Evolutionary conservation across 2,797 vertebrate species (phyloP).

Genomic region (Oceanodroma leucorhoa): DNA sequence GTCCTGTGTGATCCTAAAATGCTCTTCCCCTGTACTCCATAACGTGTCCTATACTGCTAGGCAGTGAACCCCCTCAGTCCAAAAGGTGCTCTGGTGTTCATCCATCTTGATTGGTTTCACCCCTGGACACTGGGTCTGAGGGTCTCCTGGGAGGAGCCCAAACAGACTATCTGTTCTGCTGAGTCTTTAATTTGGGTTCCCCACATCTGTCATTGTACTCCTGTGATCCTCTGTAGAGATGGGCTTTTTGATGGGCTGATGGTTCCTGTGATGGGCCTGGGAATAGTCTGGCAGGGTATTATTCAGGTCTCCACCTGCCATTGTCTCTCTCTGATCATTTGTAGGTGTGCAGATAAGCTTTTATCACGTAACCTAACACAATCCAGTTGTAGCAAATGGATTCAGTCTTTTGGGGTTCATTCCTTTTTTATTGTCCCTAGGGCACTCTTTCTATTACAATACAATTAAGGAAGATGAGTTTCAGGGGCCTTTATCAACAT

Average conservation of each 20-base stretch:
- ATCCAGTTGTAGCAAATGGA: not conserved
- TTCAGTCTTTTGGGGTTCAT: not conserved
- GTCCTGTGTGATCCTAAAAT: not conserved
- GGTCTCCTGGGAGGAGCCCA: not conserved
- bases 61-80: not conserved
- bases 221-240: not conserved
- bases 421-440: not conserved
- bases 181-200: not conserved
- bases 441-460: constrained; percentile 6
- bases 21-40: fast-evolving
- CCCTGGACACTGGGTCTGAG: not conserved
- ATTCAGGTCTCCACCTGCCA: not conserved
- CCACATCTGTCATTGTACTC: not conserved
- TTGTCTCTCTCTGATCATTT: not conserved
- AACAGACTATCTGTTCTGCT: not conserved
- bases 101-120: not conserved
- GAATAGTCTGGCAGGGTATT: not conserved
- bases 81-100: not conserved
- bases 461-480: constrained; percentile 33
- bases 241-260: fast-evolving
- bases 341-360: not conserved
- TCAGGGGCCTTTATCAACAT: constrained; percentile 18
- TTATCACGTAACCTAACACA: not conserved
- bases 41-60: not conserved
- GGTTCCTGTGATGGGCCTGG: not conserved